These are phyloP conservation scores for Hapalemur alaotrensis DNA, from an alignment of 2,797 vertebrate species.

Conservation along the genomic window DNA sequence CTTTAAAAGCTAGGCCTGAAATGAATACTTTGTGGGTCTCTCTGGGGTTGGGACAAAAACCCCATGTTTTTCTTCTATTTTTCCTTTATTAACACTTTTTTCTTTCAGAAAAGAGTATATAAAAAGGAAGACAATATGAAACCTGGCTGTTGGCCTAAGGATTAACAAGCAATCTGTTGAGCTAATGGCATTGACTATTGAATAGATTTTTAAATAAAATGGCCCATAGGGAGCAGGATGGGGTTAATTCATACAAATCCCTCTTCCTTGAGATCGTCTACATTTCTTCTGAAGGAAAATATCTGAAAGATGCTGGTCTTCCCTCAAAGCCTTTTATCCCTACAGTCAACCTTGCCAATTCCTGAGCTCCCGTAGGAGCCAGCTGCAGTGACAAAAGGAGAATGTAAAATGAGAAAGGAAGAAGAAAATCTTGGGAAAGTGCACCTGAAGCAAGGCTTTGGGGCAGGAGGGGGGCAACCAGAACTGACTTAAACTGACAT, in stretches of 20 bases:
- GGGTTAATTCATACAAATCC: background rate
- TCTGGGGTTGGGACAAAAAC: background rate
- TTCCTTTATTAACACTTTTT: background rate
- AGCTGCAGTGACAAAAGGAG: background rate
- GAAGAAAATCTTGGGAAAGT: background rate
- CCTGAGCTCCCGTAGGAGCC: background rate
- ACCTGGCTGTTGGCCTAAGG: constrained; percentile 3
- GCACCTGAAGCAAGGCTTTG: background rate
- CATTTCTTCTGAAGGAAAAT: constrained; percentile 16
- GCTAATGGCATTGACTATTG: constrained; percentile 16
- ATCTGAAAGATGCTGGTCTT: background rate
- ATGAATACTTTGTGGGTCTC: background rate
- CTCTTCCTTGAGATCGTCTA: background rate
- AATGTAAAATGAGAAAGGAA: background rate
- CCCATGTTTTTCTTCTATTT: background rate
- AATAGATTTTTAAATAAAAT: constrained; percentile 50
- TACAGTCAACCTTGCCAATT: background rate
- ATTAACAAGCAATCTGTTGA: background rate
- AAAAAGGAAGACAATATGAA: constrained; percentile 45
- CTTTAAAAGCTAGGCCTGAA: background rate
- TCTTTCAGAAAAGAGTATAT: background rate
- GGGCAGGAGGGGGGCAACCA: background rate
- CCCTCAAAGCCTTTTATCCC: background rate
- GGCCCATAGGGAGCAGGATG: background rate
- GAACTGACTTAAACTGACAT: background rate